phyloP scores from a whole-genome alignment of 2,888 invertebrate species.

The Parochlus steinenii region DNA sequence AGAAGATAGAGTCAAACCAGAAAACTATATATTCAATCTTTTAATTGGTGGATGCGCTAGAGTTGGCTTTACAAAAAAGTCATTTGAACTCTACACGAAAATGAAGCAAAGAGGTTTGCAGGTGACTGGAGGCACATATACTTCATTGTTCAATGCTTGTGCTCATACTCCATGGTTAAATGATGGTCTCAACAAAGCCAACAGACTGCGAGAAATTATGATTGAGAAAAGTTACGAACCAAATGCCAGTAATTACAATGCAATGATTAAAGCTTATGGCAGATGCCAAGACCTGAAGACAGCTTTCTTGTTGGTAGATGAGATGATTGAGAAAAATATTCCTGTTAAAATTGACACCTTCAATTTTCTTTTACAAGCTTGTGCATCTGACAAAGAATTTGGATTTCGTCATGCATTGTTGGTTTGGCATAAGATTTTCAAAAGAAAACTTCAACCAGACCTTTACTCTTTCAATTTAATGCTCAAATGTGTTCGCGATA shows the following conservation, averaged over 20 bases:
- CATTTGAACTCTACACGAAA: constrained; percentile 64
- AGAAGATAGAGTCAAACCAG: constrained; percentile 63
- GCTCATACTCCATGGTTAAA: constrained; percentile 54
- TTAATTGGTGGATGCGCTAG: constrained; percentile 70
- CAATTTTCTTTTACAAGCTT: constrained; percentile 68
- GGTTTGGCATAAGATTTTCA: constrained; percentile 73
- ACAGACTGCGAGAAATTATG: constrained; percentile 47
- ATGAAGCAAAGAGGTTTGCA: constrained; percentile 60
- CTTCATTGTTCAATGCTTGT: constrained; percentile 78
- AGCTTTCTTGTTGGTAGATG: constrained; percentile 70
- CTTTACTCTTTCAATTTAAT: constrained; percentile 66
- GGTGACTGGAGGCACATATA: constrained; percentile 58
- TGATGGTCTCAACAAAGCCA: constrained; percentile 53
- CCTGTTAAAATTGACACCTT: constrained; percentile 49
- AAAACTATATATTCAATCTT: constrained; percentile 60
- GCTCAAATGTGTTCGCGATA: constrained; percentile 62
- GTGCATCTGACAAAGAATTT: constrained; percentile 56
- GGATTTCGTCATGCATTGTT: constrained; percentile 70
- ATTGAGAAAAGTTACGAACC: constrained; percentile 48
- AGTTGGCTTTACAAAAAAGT: constrained; percentile 71
- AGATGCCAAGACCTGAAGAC: constrained; percentile 58
- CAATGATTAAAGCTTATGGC: constrained; percentile 85
- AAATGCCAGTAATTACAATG: constrained; percentile 64
- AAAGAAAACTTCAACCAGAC: constrained; percentile 45
- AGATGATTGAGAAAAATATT: constrained; percentile 52